These are phyloP conservation scores for Geotrupes spiniger DNA, from an alignment of 2,888 invertebrate species.

Conservation along the genomic window DNA sequence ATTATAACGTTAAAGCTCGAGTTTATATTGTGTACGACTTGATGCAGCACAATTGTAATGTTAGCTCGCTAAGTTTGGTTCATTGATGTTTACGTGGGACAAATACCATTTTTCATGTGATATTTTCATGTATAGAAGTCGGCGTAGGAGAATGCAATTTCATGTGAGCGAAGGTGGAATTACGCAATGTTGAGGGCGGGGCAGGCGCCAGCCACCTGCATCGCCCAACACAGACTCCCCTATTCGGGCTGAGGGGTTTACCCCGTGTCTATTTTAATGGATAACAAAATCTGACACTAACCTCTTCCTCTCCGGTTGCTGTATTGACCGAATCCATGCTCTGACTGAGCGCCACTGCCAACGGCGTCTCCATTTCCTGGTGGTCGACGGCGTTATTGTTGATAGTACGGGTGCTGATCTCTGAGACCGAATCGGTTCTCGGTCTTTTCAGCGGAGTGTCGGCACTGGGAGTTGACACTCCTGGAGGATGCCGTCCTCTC, in stretches of 20 bases:
- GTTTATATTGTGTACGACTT: too few species aligned
- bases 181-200: conserved; percentile 25
- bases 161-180: neutral
- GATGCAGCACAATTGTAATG: too few species aligned
- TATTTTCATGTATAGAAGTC: too few species aligned
- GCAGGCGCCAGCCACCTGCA: conserved; percentile 26
- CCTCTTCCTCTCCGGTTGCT: conserved; percentile 95
- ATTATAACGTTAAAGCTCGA: too few species aligned
- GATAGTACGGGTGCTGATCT: conserved; percentile 28
- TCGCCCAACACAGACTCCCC: conserved; percentile 25
- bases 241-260: too few species aligned
- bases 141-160: too few species aligned
- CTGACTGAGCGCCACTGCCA: conserved; percentile 82
- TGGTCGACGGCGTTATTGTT: conserved; percentile 37
- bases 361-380: conserved; percentile 64
- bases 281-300: conserved; percentile 51
- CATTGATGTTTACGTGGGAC: too few species aligned
- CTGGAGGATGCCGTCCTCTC: conserved; percentile 51
- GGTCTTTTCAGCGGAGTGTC: conserved; percentile 46
- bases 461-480: conserved; percentile 47
- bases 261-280: neutral
- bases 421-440: conserved; percentile 47
- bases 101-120: too few species aligned
- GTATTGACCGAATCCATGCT: conserved; percentile 98
- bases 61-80: too few species aligned